These are phyloP conservation scores for Drosophila prolongata DNA, from an alignment of 2,888 invertebrate genomes.

Conservation along the genomic window DNA sequence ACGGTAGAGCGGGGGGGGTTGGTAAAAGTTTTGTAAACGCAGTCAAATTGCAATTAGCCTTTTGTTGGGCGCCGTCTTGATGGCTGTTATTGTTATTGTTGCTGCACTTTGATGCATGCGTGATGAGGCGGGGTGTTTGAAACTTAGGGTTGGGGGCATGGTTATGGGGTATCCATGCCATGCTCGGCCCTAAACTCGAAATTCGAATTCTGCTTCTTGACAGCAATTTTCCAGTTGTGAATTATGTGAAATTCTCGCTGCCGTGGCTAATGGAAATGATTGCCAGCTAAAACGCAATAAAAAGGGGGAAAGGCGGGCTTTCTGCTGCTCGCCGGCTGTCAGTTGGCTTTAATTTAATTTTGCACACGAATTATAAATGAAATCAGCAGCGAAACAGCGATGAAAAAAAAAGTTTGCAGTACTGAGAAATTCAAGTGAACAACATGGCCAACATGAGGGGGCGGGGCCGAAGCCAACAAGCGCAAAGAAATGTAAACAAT, in stretches of 20 bases:
- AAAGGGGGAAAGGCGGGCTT: conserved; percentile 18
- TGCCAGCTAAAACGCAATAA: conserved; percentile 76
- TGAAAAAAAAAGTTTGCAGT: conserved; percentile 30
- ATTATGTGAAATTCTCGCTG: conserved; percentile 75
- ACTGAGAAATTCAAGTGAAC: conserved; percentile 52
- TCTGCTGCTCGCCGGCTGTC: conserved; percentile 52
- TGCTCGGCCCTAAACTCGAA: conserved; percentile 37
- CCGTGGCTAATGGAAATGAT: conserved; percentile 76
- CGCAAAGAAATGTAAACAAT: conserved; percentile 81
- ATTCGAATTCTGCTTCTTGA: conserved; percentile 29
- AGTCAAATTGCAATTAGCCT: conserved; percentile 80
- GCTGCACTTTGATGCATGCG: conserved; percentile 77
- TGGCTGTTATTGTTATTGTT: conserved; percentile 36
- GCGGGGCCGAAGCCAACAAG: conserved; percentile 63
- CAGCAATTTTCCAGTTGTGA: conserved; percentile 79
- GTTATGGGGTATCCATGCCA: conserved; percentile 27
- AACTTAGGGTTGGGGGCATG: neutral
- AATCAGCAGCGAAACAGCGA: conserved; percentile 57
- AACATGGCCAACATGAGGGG: conserved; percentile 50
- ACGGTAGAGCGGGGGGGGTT: neutral
- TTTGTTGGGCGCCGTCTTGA: conserved; percentile 66
- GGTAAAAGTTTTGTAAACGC: conserved; percentile 64
- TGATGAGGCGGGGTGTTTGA: conserved; percentile 41
- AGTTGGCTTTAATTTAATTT: conserved; percentile 78
- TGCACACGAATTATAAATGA: conserved; percentile 79